Evolutionary conservation across 2,113 vertebrate species (phyloP).

Genomic region (Crotalus tigris): DNA sequence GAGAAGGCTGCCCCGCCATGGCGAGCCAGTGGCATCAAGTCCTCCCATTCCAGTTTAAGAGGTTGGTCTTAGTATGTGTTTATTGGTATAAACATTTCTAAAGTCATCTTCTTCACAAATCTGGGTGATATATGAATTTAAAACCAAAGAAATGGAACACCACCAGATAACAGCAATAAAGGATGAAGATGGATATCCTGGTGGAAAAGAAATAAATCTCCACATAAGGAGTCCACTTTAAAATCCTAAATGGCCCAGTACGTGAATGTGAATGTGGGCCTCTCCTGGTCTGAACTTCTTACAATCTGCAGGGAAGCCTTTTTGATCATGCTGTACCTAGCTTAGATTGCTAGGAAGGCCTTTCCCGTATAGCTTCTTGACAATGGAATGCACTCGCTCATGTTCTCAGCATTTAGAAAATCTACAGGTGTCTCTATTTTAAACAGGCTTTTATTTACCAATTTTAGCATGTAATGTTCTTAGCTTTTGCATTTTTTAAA

Average conservation of each 20-base stretch:
- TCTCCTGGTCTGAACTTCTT: neutral
- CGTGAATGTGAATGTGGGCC: neutral
- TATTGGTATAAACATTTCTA: neutral
- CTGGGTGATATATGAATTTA: neutral
- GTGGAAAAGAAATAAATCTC: neutral
- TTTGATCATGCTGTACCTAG: neutral
- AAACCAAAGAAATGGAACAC: neutral
- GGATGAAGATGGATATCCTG: neutral
- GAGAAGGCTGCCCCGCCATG: too few species aligned
- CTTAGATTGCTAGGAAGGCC: neutral
- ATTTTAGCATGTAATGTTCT: neutral
- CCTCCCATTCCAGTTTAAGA: neutral
- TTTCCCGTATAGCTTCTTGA: neutral
- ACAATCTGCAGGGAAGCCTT: neutral
- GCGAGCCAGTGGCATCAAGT: too few species aligned
- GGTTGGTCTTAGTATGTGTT: neutral
- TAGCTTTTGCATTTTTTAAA: neutral
- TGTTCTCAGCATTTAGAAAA: neutral
- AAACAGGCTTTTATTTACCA: neutral
- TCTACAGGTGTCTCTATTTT: neutral
- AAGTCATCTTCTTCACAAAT: neutral
- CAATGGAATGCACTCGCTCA: neutral
- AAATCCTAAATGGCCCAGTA: neutral
- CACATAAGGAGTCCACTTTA: neutral
- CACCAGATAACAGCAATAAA: neutral